A percentile compares a stretch with the other conserved stretches of the same genome.
phyloP scores from a whole-genome alignment of 2,113 vertebrate species.

The Hypanus sabinus region DNA sequence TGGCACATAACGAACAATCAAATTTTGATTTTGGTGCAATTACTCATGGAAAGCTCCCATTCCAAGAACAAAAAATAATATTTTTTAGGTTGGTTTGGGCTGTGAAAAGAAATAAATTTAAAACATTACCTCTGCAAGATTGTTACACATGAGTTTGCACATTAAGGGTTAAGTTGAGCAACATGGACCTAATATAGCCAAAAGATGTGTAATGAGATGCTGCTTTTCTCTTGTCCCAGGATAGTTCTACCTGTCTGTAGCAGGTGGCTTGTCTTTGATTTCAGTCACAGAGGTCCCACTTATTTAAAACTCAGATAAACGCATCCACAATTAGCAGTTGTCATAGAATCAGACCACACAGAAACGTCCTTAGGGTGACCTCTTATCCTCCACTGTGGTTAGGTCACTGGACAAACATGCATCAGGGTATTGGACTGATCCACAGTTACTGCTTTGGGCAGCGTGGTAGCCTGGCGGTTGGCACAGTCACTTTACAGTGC shows the following conservation, averaged over 20 bases:
- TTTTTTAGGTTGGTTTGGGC: background rate
- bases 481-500: too few relatives aligned
- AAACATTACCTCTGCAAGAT: background rate
- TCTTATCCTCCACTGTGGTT: too few relatives aligned
- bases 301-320: background rate
- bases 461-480: too few relatives aligned
- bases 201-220: background rate
- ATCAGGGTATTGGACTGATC: too few relatives aligned
- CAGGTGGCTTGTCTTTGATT: background rate
- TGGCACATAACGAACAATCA: too few relatives aligned
- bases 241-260: background rate
- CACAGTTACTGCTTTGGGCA: too few relatives aligned
- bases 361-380: too few relatives aligned
- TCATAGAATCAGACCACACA: background rate
- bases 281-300: slow-evolving; percentile 1
- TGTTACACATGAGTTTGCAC: background rate
- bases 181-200: background rate
- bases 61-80: background rate
- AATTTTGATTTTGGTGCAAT: too few relatives aligned
- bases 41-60: background rate
- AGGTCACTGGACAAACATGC: too few relatives aligned
- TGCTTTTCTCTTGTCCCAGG: background rate
- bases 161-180: background rate
- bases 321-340: background rate
- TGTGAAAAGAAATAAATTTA: background rate